A percentile compares a stretch with the other conserved stretches of the same genome.
Conservation (phyloP, 2,113 vertebrate genomes). For the Balaenoptera acutorostrata region DNA sequence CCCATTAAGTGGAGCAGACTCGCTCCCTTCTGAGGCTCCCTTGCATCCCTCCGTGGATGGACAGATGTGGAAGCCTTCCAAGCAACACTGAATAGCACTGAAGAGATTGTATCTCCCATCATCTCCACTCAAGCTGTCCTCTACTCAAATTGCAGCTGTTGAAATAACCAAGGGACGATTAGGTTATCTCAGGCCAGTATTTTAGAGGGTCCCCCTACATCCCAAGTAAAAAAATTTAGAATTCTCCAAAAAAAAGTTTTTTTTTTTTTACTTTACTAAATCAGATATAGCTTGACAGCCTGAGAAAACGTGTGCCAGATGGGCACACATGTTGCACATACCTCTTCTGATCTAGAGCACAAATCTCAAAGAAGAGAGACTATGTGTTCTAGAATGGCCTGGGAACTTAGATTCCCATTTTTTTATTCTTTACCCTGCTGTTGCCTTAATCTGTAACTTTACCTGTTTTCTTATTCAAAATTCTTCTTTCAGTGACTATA, state of each 20-base stretch:
- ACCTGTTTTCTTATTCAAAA: conserved; percentile 23
- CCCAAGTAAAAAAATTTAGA: conserved; percentile 10
- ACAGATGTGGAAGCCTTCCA: neutral
- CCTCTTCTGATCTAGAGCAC: conserved; percentile 30
- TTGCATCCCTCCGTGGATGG: neutral
- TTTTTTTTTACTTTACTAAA: conserved; percentile 7
- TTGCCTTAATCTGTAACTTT: conserved; percentile 19
- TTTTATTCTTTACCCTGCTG: neutral
- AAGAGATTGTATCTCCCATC: neutral
- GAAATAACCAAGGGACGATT: neutral
- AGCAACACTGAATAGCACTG: neutral
- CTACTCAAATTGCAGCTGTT: neutral
- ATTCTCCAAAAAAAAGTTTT: neutral
- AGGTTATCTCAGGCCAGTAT: conserved; percentile 11
- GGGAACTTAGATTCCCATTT: neutral
- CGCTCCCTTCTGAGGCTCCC: neutral
- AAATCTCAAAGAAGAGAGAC: conserved; percentile 19
- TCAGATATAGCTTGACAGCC: conserved; percentile 35
- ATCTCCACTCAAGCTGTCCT: neutral
- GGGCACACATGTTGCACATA: neutral
- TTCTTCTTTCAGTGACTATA: neutral
- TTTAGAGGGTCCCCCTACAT: neutral
- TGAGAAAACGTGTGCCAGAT: conserved; percentile 41
- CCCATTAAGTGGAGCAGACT: neutral
- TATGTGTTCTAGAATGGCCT: conserved; percentile 22